A percentile compares a stretch with the other conserved stretches of the same genome.
Conservation (phyloP, 2,113 vertebrate species). For the Onychostruthus taczanowskii region DNA sequence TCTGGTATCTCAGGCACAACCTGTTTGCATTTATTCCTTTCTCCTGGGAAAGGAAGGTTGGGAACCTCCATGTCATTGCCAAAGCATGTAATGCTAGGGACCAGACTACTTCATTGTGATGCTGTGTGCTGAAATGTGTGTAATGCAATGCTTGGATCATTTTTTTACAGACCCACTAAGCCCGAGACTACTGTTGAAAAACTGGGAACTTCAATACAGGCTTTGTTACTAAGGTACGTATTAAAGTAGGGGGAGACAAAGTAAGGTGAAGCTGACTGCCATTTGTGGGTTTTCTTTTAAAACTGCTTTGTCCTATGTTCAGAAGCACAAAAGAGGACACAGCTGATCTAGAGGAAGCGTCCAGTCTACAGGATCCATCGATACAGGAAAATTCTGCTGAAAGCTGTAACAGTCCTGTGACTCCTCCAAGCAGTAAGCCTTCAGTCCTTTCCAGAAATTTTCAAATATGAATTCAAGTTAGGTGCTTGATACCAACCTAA, state of each 20-base stretch:
- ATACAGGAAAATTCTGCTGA: not conserved
- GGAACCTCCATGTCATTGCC: not conserved
- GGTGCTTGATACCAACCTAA: not conserved
- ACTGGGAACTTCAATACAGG: not conserved
- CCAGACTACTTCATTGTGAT: not conserved
- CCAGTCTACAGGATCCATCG: not conserved
- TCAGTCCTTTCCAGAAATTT: not conserved
- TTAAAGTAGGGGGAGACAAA: not conserved
- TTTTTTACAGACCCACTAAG: not conserved
- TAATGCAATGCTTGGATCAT: not conserved
- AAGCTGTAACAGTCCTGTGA: not conserved
- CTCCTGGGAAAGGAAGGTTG: not conserved
- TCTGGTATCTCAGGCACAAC: not conserved
- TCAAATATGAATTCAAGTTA: not conserved
- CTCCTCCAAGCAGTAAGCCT: slow-evolving; percentile 22
- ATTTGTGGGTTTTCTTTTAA: not conserved
- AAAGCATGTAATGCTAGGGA: not conserved
- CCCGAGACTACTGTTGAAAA: not conserved
- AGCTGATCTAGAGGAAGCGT: not conserved
- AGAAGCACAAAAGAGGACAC: not conserved
- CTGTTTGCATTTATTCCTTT: not conserved
- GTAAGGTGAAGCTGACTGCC: not conserved
- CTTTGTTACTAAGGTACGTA: not conserved
- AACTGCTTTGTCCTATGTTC: not conserved
- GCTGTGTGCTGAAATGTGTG: not conserved